Base-by-base conservation (phyloP, 2,113 vertebrate species). In the Takifugu flavidus region DNA sequence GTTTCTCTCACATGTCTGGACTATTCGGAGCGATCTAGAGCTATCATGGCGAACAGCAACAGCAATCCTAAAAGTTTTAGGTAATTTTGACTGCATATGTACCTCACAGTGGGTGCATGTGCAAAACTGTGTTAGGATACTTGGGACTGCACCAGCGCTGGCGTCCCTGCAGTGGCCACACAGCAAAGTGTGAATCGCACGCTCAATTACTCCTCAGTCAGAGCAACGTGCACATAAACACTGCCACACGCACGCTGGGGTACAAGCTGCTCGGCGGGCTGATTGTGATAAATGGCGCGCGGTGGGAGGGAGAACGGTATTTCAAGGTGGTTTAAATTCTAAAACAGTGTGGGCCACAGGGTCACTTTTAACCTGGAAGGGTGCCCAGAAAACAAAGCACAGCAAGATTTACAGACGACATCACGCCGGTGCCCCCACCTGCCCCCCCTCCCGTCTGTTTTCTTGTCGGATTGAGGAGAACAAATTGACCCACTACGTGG, bases 271-370 rank as follows among this genome's bases (percentile, higher is more conserved):
- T 54, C 47, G 26, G 57, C 49, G 63, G 60, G 74, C 78, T 91
- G 83, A 90, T 89, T 83, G 87, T 88, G 88, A 92, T 88, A 80
- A 90, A 91, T 90, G 57, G 70, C 84, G 67, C 53, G 67, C 43
- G 1, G 63, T 60, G 56, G 70, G 76, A 79, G 75, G 62, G 69
- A 81, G 59, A 78, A 67, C 61, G 79, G 80, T 80, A 73, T 90
- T 91, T 91, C 79, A 89, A 89, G 88, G 89, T 86, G 84, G 83
- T 88, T 90, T 83, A 86, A 87, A 85, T 90, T 87, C 75, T 70
- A 83, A 87, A 87, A 80, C 62, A 70, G 81, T n/a, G 28, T 53
- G 61, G 80, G 78, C 79, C 78, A 77, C n/a, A 43, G 67, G 84
- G 84, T 89, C 81, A 79, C 58, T 26, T 51, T 81, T 82, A 61